Conservation (phyloP, 2,113 vertebrate genomes). For the Arizona elegans region DNA sequence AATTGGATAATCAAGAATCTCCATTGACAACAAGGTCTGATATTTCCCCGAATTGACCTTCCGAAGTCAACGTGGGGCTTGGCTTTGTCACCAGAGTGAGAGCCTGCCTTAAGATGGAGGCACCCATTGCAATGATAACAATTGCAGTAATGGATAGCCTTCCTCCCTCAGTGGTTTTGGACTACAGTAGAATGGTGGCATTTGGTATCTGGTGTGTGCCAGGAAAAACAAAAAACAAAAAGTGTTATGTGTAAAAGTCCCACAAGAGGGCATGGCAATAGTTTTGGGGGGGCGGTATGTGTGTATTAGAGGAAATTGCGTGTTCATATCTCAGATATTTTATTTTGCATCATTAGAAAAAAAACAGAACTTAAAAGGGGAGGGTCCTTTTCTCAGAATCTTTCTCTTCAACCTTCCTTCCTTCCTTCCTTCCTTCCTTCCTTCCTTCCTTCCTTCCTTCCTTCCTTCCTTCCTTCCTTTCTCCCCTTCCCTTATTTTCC, state of each 20-base stretch:
- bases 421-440: neutral
- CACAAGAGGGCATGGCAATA: neutral
- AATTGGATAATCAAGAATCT: neutral
- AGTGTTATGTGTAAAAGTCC: no score
- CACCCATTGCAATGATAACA: conserved; percentile 23
- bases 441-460: neutral
- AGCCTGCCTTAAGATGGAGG: neutral
- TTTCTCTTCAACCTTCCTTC: neutral
- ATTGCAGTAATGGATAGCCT: neutral
- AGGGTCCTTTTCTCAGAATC: neutral
- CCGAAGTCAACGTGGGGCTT: neutral
- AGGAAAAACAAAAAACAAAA: no score
- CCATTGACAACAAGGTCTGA: neutral
- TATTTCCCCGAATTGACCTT: neutral
- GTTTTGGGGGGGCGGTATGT: neutral
- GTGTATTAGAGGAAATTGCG: neutral
- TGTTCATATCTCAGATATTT: neutral
- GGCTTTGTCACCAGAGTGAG: neutral
- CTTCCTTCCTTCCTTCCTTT: neutral
- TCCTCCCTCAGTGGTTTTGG: neutral
- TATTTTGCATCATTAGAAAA: neutral
- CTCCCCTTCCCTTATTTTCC: no score
- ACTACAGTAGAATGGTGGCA: neutral
- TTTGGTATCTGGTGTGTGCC: neutral
- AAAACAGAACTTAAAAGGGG: neutral